These are phyloP conservation scores for Trachymyrmex cornetzi DNA, from an alignment of 1,140 invertebrate genomes.

Conservation along the genomic window DNA sequence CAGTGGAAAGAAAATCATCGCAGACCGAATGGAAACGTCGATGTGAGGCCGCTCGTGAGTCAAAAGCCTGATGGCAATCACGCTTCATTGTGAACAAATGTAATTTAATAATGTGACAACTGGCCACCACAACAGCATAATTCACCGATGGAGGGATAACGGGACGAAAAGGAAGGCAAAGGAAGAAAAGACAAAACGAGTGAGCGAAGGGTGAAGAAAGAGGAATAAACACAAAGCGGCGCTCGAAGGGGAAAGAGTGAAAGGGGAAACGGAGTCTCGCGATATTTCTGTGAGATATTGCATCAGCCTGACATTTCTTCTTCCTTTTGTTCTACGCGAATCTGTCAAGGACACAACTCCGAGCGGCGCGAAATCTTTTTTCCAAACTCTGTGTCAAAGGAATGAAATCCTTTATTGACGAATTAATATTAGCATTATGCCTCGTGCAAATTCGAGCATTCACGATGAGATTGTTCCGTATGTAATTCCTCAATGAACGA, in stretches of 20 bases:
- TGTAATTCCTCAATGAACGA: neutral
- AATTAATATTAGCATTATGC: neutral
- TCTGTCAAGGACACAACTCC: conserved; percentile 46
- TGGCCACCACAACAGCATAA: conserved; percentile 72
- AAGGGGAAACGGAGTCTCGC: conserved; percentile 68
- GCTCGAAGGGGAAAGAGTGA: conserved; percentile 15
- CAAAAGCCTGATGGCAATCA: conserved; percentile 73
- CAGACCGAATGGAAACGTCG: conserved; percentile 24
- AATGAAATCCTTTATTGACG: neutral
- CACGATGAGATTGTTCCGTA: neutral
- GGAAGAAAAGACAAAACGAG: conserved; percentile 11
- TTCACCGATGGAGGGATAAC: conserved; percentile 61
- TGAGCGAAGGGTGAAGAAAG: conserved; percentile 22
- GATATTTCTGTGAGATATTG: conserved; percentile 75
- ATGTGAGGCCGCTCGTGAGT: conserved; percentile 35
- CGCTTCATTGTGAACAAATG: conserved; percentile 73
- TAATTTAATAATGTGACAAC: conserved; percentile 77
- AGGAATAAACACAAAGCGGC: conserved; percentile 4
- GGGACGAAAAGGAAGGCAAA: conserved; percentile 41
- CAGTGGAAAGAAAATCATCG: conserved; percentile 45
- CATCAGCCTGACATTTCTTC: conserved; percentile 69
- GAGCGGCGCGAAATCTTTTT: conserved; percentile 19
- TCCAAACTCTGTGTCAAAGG: neutral
- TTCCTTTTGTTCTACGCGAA: conserved; percentile 67
- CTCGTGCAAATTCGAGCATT: neutral